Conservation (phyloP, 2,888 invertebrate species). For the Microplitis manilae region DNA sequence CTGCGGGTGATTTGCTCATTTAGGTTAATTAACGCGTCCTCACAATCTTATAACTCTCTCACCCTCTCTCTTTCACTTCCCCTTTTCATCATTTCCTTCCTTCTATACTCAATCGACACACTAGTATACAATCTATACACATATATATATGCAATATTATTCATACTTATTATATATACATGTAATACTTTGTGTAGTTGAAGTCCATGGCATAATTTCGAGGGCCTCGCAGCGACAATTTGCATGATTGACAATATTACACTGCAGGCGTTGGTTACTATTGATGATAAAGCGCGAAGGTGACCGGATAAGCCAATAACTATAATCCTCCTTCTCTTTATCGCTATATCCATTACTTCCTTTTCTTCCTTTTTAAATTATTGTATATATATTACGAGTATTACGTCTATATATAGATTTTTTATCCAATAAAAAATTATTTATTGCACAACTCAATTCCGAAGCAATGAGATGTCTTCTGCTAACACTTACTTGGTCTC, state of each 20-base stretch:
- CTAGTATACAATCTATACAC: background rate
- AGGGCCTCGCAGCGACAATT: constrained; percentile 40
- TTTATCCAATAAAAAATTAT: too few species aligned
- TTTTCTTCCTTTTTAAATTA: constrained; percentile 29
- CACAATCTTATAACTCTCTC: background rate
- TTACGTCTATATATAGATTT: too few species aligned
- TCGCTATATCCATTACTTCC: constrained; percentile 10
- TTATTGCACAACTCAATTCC: too few species aligned
- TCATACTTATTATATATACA: constrained; percentile 6
- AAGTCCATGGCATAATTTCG: constrained; percentile 27
- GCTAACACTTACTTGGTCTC: too few species aligned
- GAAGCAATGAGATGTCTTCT: too few species aligned
- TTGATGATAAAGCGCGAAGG: constrained; percentile 42
- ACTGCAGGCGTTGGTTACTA: constrained; percentile 25
- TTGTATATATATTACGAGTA: too few species aligned
- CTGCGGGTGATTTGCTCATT: constrained; percentile 31
- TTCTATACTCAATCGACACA: background rate
- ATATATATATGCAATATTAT: background rate
- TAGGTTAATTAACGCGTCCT: constrained; percentile 35
- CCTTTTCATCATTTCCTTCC: constrained; percentile 3
- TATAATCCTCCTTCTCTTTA: constrained; percentile 36
- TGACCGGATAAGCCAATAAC: constrained; percentile 46
- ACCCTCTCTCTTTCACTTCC: constrained; percentile 25
- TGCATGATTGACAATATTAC: constrained; percentile 49
- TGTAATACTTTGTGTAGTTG: background rate